These are phyloP conservation scores for Pelobates fuscus DNA, from an alignment of 2,113 vertebrate species.

Conservation along the genomic window DNA sequence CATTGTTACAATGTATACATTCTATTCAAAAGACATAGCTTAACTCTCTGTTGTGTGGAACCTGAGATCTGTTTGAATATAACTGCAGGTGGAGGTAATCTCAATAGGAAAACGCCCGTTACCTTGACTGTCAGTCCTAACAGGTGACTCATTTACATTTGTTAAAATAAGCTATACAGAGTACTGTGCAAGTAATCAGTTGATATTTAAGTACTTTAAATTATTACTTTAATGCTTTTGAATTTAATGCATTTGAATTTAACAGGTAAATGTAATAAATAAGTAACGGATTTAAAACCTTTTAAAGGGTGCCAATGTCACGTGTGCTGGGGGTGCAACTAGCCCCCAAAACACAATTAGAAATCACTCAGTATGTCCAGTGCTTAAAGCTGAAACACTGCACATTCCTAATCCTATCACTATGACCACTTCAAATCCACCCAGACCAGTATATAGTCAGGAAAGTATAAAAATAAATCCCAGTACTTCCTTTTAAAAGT, in stretches of 20 bases:
- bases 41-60: constrained; percentile 18
- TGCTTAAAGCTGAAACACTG: too few species aligned
- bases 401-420: too few species aligned
- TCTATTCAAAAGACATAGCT: constrained; percentile 28
- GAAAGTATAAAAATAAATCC: too few species aligned
- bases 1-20: constrained; percentile 9
- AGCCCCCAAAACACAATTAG: too few species aligned
- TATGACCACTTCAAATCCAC: too few species aligned
- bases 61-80: constrained; percentile 8
- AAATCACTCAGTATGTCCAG: too few species aligned
- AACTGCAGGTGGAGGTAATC: constrained; percentile 1
- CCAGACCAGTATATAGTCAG: too few species aligned
- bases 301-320: too few species aligned
- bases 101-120: not conserved
- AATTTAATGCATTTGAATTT: not conserved
- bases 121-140: constrained; percentile 34
- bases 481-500: too few species aligned
- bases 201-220: not conserved
- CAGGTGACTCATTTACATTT: constrained; percentile 18
- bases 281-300: too few species aligned
- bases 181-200: too few species aligned
- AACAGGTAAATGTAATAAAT: not conserved
- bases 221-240: not conserved
- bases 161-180: not conserved
- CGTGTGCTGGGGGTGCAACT: too few species aligned